These are phyloP conservation scores for Manis pentadactyla DNA, from an alignment of 2,797 vertebrate species.

Conservation along the genomic window DNA sequence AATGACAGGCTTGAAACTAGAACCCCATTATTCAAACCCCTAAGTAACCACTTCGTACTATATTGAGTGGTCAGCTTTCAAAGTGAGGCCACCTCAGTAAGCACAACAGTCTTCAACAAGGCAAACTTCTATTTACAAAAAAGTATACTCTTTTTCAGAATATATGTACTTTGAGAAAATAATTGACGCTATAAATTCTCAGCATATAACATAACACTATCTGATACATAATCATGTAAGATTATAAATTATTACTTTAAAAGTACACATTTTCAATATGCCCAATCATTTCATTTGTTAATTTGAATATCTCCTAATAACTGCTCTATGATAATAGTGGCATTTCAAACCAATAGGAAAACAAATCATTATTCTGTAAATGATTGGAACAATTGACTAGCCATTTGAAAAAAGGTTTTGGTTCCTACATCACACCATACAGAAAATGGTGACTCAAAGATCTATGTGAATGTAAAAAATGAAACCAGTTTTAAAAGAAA, in stretches of 20 bases:
- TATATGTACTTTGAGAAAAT: neutral
- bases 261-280: neutral
- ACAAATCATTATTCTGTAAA: slow-evolving; percentile 12
- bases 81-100: slow-evolving; percentile 9
- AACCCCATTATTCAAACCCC: neutral
- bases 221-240: neutral
- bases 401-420: neutral
- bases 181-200: slow-evolving; percentile 27
- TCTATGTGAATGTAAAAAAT: neutral
- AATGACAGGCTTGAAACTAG: neutral
- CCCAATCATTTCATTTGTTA: neutral
- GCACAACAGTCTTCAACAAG: neutral
- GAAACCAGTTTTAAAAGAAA: neutral
- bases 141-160: neutral
- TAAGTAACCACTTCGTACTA: neutral
- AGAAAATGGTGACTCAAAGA: slow-evolving; percentile 40
- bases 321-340: neutral
- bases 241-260: slow-evolving; percentile 50
- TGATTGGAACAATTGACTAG: neutral
- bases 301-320: slow-evolving; percentile 31
- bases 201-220: slow-evolving; percentile 6
- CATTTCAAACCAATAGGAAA: neutral
- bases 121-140: slow-evolving; percentile 36
- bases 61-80: neutral
- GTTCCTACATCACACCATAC: neutral